Evolutionary conservation across 2,797 vertebrate species (phyloP), one percentile per base, ranked within the genome.

Genomic region (Naso thynnoides): DNA sequence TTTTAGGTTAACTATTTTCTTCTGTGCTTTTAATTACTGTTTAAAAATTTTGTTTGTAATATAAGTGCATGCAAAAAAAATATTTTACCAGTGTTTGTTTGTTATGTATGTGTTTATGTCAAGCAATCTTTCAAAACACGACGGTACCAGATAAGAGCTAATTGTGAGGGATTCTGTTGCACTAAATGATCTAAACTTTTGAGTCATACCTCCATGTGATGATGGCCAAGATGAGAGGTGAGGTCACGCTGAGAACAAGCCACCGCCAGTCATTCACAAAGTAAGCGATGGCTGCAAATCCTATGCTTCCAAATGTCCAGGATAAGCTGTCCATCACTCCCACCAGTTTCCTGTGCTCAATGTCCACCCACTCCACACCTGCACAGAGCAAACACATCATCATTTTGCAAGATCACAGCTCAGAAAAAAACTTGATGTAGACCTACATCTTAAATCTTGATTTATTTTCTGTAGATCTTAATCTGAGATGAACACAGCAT

Each of bases 321-420:
- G 93, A 84, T 10, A 94, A 65, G 70, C 93, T 93, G 68, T 95
- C 94, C 0, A 93, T 49, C 44, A 95, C 79, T 59, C 93, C 94
- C 29, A 93, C 90, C 63, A 95, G 14, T 53, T 88, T 94, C 62
- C 95, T 91, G 85, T 94, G 94, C 45, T 93, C 59, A 41, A 95
- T 89, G 78, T 91, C 92, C 38, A 95, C 94, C 95, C 95, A 96
- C 81, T 96, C 95, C 54, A 95, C 85, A 91, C 78, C 95, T 95
- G 87, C 36, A 70, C 19, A 36, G 45, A 80, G 59, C 45, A 71
- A 73, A 42, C 5, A 56, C 4, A 0, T 39, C 2, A 50, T 56
- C 44, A 31, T 9, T 42, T 50, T 36, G 24, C 42, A 48, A 60
- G 1, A 9, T n/a, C n/a, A n/a, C n/a, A 33, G 9, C 9, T 33